Base-by-base conservation (phyloP, 2,888 invertebrate genomes). In the Elegia similella region DNA sequence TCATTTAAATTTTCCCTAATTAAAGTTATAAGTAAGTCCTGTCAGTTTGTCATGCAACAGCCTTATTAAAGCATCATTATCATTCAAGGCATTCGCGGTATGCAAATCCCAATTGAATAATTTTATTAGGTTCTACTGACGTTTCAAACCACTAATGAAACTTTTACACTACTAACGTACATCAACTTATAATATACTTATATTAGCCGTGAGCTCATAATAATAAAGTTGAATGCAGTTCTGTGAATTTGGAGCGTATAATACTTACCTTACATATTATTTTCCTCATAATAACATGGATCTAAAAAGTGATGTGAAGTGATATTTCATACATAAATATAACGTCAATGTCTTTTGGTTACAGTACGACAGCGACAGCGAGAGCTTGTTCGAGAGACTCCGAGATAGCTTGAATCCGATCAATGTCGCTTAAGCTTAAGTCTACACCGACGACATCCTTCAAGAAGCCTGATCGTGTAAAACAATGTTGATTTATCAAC, bases 341-440 rank as follows among this genome's bases (percentile, higher is more conserved):
- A 52, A 15, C 43, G 59, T 52, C 30, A 60, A 60, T 44, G 64
- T 62, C 48, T 66, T 63, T 64, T 17, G 63, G 70, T 74, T 70
- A 62, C 65, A 65, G 6, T 79, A 73, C 56, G 86, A 86, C 62
- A 82, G 78, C 59, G 86, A 86, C 54, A 68, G 61, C 48, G 85
- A 85, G 60, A 75, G 70, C 32, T 60, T 86, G 16, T 86, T 81
- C 72, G 84, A 83, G 60, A 75, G 71, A 61, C 64, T 80, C 13
- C 75, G 69, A 5, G 77, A 78, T 46, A 72, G 59, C 59, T 64
- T 64, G 56, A 78, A 67, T 67, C 66, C 77, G 32, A 78, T 81
- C 66, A 78, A 84, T 70, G 82, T 84, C 59, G 82, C 82, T 59
- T 84, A 76, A 80, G 59, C n/a, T 46, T 34, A 16, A 38, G 32